Evolutionary conservation across 2,797 vertebrate species (phyloP), one percentile per base, ranked within the genome.

Genomic region (Smutsia gigantea): DNA sequence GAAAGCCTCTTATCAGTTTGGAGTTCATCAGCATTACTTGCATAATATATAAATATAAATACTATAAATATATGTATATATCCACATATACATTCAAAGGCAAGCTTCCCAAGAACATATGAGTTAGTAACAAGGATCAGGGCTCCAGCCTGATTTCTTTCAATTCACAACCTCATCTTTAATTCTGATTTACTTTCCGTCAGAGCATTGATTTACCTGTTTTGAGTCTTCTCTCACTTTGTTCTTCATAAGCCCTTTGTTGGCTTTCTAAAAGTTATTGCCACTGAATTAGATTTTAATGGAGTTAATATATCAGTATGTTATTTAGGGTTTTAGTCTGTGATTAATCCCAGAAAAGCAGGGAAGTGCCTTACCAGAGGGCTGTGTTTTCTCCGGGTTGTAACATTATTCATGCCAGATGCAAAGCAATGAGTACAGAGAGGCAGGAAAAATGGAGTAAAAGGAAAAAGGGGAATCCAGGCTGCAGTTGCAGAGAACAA

Each of bases 291-390:
- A 95, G 95, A 94, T 96, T 97, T 97, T 97, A 97, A 97, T 97
- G 96, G 97, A 97, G 93, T 97, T 97, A 97, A 97, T 97, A 96
- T 96, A 97, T 97, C 97, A 97, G 94, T 92, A 64, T 91, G 96
- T 98, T 97, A 92, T 97, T 97, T 97, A 97, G 89, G 94, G 95
- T 90, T 95, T 93, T 90, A 72, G 79, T 64, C 91, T 31, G 57
- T 95, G 95, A 97, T 98, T 97, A 97, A 97, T 98, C 92, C 96
- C 95, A 83, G 93, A 78, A 93, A 96, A 96, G 77, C 96, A 39
- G 86, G 88, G 82, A 82, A 96, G 14, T 59, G 95, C 94, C 92
- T 97, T 94, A 75, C 64, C 93, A 88, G 94, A 97, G 90, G 85
- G 87, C 93, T 93, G 90, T 46, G 53, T 66, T 94, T 96, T 69